Evolutionary conservation across 2,113 vertebrate species (phyloP).

Genomic region (Cebus imitator): DNA sequence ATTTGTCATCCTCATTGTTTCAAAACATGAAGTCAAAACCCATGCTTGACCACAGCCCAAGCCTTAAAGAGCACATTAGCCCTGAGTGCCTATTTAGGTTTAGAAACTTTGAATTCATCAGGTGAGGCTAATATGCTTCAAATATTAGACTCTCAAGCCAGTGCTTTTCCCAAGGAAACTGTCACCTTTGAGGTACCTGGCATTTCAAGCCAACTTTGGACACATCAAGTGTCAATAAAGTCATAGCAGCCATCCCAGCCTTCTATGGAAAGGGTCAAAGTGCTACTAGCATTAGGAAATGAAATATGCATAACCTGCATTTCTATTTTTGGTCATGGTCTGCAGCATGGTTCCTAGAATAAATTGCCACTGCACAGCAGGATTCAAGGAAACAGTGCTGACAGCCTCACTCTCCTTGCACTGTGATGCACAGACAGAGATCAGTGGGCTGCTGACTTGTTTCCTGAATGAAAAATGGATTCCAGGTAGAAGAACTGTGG

Average conservation of each 20-base stretch:
- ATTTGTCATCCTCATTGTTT: not conserved
- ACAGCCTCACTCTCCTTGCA: slow-evolving; percentile 67
- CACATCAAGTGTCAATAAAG: not conserved
- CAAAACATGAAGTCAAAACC: slow-evolving; percentile 4
- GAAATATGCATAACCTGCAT: slow-evolving; percentile 71
- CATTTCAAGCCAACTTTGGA: not conserved
- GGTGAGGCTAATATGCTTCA: not conserved
- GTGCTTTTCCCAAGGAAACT: not conserved
- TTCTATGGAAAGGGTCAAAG: slow-evolving; percentile 38
- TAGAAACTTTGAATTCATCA: not conserved
- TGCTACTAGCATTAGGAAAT: slow-evolving; percentile 18
- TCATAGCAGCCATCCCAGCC: not conserved
- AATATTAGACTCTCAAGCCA: not conserved
- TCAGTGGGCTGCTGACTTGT: slow-evolving; percentile 70
- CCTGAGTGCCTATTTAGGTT: not conserved
- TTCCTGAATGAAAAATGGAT: slow-evolving; percentile 64
- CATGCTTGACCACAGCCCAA: not conserved
- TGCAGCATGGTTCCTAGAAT: slow-evolving; percentile 69
- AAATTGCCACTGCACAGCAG: slow-evolving; percentile 73
- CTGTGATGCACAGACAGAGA: slow-evolving; percentile 47
- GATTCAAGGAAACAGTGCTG: slow-evolving; percentile 74
- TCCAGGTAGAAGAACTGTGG: slow-evolving; percentile 79
- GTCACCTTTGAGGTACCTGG: slow-evolving; percentile 1
- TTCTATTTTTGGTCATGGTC: slow-evolving; percentile 78
- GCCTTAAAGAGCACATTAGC: not conserved